Evolutionary conservation across 1,140 invertebrate genomes (phyloP).

Genomic region (Zaprionus nigranus): DNA sequence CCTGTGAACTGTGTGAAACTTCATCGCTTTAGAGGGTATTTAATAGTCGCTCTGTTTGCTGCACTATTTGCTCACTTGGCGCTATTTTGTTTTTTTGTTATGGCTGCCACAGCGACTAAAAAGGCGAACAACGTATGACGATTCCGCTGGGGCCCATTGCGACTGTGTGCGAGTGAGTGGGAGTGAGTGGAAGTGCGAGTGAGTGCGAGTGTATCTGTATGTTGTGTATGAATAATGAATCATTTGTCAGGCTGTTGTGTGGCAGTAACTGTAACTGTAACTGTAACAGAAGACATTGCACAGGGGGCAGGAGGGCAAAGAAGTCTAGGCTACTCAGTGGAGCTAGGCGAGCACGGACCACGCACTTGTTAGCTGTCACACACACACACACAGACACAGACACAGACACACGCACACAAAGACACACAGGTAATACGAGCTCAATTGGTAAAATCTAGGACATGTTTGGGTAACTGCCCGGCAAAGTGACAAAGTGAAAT

Average conservation of each 20-base stretch:
- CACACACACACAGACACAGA: slow-evolving; percentile 24
- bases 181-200: slow-evolving; percentile 13
- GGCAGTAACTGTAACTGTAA: slow-evolving; percentile 11
- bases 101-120: slow-evolving; percentile 50
- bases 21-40: slow-evolving; percentile 15
- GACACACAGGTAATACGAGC: slow-evolving; percentile 57
- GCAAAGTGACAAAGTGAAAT: slow-evolving; percentile 81
- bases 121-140: slow-evolving; percentile 37
- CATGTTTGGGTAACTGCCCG: slow-evolving; percentile 72
- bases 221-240: slow-evolving; percentile 77
- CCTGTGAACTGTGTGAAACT: neutral
- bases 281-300: slow-evolving; percentile 64
- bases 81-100: slow-evolving; percentile 53
- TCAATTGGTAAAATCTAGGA: slow-evolving; percentile 81
- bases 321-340: slow-evolving; percentile 50
- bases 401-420: slow-evolving; percentile 3
- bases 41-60: slow-evolving; percentile 24
- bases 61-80: slow-evolving; percentile 31
- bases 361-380: slow-evolving; percentile 47
- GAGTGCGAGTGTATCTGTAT: slow-evolving; percentile 22
- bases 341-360: slow-evolving; percentile 25
- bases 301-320: slow-evolving; percentile 34
- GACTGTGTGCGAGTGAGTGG: slow-evolving; percentile 17
- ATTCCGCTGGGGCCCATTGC: slow-evolving; percentile 68
- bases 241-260: slow-evolving; percentile 68